Evolutionary conservation across 2,113 vertebrate genomes (phyloP).

Genomic region (Colossoma macropomum): DNA sequence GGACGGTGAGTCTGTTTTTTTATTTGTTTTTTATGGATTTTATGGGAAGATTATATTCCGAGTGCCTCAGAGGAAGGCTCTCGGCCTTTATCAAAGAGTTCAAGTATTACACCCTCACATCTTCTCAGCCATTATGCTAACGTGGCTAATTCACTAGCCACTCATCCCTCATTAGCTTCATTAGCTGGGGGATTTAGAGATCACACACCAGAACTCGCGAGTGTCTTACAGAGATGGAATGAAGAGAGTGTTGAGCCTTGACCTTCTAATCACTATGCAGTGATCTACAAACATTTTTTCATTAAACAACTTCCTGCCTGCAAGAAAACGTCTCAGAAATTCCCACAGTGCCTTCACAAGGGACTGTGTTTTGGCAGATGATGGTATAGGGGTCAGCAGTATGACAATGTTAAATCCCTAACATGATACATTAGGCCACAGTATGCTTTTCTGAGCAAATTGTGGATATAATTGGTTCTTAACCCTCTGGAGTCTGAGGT

Average conservation of each 20-base stretch:
- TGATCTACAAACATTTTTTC: neutral
- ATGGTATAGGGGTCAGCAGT: no score
- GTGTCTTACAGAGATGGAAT: neutral
- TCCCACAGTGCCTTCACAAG: neutral
- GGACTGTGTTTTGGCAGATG: neutral
- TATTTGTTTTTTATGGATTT: neutral
- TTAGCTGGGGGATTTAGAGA: constrained; percentile 7
- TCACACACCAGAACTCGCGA: neutral
- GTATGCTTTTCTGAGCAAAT: no score
- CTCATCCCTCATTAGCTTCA: neutral
- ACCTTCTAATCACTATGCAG: neutral
- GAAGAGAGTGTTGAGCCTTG: neutral
- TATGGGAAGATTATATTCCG: neutral
- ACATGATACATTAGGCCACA: no score
- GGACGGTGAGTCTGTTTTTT: constrained; percentile 80
- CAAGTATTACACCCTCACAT: neutral
- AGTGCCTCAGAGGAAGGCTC: neutral
- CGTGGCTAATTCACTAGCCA: neutral
- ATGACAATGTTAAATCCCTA: no score
- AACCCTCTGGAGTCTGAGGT: no score
- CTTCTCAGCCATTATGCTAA: neutral
- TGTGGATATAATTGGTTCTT: no score
- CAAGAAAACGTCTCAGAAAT: neutral
- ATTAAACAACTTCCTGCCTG: neutral
- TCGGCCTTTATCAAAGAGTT: neutral